Percentiles rank a stretch among this genome's conserved stretches.
Evolutionary conservation across 2,797 vertebrate species (phyloP).

Genomic region (Jordanella pulchra): DNA sequence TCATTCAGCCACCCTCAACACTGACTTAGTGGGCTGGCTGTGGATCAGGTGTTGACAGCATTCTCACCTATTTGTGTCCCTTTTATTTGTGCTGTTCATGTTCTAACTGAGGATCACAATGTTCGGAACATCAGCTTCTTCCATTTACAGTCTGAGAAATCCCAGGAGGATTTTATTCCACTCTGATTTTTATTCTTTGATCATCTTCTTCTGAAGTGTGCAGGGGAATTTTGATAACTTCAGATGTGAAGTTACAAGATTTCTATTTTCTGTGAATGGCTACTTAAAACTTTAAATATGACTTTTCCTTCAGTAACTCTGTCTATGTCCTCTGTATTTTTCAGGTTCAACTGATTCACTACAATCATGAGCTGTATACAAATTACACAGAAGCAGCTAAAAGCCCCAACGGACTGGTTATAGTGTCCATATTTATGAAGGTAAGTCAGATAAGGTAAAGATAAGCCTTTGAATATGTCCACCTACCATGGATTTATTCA

Average conservation of each 20-base stretch:
- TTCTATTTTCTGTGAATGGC: background rate
- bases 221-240: constrained; percentile 1
- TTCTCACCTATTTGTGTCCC: constrained; percentile 16
- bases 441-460: constrained; percentile 72
- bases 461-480: background rate
- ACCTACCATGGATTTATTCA: constrained; percentile 4
- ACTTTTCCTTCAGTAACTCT: constrained; percentile 8
- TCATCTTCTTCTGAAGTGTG: constrained; percentile 8
- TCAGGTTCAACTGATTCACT: constrained; percentile 98
- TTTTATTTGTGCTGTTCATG: constrained; percentile 28
- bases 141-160: constrained; percentile 14
- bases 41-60: constrained; percentile 21
- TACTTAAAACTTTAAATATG: background rate
- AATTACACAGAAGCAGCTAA: constrained; percentile 98
- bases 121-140: constrained; percentile 12
- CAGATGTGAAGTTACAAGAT: background rate
- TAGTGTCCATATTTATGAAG: constrained; percentile 99
- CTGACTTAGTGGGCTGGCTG: constrained; percentile 5
- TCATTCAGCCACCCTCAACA: constrained; percentile 8
- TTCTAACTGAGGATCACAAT: constrained; percentile 16
- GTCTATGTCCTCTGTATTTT: constrained; percentile 36
- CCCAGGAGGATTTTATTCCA: constrained; percentile 30
- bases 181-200: constrained; percentile 39
- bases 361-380: constrained; percentile 97
- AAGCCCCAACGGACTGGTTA: constrained; percentile 96